Evolutionary conservation across 2,888 invertebrate genomes (phyloP).

Genomic region (Lissonota sp.): DNA sequence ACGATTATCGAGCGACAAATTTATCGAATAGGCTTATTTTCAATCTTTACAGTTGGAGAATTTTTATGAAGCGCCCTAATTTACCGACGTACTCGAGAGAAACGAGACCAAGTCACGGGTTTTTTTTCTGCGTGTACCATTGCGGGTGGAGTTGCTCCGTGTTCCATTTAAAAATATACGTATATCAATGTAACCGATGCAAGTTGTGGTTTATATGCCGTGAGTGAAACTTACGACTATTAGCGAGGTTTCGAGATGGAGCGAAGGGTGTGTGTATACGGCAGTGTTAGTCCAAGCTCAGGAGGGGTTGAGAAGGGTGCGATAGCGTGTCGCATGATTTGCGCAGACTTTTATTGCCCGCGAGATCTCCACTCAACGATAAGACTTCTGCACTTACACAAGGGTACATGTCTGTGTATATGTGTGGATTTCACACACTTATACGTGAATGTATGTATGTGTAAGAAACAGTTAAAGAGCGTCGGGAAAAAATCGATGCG

Average conservation of each 20-base stretch:
- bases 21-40: slow-evolving; percentile 26
- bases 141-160: slow-evolving; percentile 29
- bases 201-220: neutral
- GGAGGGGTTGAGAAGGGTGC: slow-evolving; percentile 60
- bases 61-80: neutral
- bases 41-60: neutral
- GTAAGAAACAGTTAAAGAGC: slow-evolving; percentile 33
- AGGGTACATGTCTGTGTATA: neutral
- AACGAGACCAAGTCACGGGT: slow-evolving; percentile 54
- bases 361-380: slow-evolving; percentile 69
- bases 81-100: neutral
- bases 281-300: slow-evolving; percentile 34
- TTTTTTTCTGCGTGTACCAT: slow-evolving; percentile 16
- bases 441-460: neutral
- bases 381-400: slow-evolving; percentile 25
- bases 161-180: neutral
- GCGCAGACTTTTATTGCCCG: slow-evolving; percentile 79
- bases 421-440: neutral
- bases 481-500: slow-evolving; percentile 59
- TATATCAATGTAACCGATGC: neutral
- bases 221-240: slow-evolving; percentile 41
- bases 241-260: slow-evolving; percentile 17
- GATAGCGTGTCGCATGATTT: slow-evolving; percentile 81
- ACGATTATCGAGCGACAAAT: slow-evolving; percentile 41
- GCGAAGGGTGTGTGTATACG: slow-evolving; percentile 49